Conservation (phyloP, 2,113 vertebrate species). For the Lanius ludovicianus region DNA sequence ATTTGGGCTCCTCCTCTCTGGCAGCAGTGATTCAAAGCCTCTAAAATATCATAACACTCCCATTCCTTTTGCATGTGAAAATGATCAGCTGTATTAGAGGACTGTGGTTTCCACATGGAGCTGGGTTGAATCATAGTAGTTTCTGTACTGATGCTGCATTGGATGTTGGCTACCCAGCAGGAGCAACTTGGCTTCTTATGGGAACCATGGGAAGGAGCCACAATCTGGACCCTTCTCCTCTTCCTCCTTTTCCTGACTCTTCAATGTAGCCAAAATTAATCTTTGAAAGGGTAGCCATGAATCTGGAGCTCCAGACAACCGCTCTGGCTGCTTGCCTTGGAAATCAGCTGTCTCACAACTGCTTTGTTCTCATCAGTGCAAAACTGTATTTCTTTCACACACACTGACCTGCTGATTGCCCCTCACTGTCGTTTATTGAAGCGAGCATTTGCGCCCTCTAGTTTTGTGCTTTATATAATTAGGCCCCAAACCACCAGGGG, state of each 20-base stretch:
- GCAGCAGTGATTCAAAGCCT: not conserved
- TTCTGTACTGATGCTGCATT: not conserved
- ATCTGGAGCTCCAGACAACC: not conserved
- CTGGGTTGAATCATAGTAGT: not conserved
- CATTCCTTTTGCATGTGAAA: not conserved
- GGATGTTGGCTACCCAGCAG: not conserved
- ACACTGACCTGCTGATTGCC: not conserved
- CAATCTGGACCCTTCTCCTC: not conserved
- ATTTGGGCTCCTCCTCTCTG: not conserved
- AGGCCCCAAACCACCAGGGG: not conserved
- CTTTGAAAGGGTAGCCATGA: fast-evolving
- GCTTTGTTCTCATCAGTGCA: not conserved
- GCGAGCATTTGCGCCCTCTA: fast-evolving
- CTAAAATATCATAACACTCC: not conserved
- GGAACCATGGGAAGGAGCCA: not conserved
- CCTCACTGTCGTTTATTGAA: not conserved
- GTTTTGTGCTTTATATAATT: not conserved
- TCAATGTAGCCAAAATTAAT: not conserved
- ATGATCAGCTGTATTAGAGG: not conserved
- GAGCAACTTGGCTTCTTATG: not conserved
- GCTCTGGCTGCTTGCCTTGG: not conserved
- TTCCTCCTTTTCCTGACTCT: not conserved
- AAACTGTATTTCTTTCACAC: not conserved
- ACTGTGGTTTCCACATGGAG: not conserved
- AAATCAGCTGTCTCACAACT: not conserved